Evolutionary conservation across 2,797 vertebrate species (phyloP).

Genomic region (Bradypodion ventrale): DNA sequence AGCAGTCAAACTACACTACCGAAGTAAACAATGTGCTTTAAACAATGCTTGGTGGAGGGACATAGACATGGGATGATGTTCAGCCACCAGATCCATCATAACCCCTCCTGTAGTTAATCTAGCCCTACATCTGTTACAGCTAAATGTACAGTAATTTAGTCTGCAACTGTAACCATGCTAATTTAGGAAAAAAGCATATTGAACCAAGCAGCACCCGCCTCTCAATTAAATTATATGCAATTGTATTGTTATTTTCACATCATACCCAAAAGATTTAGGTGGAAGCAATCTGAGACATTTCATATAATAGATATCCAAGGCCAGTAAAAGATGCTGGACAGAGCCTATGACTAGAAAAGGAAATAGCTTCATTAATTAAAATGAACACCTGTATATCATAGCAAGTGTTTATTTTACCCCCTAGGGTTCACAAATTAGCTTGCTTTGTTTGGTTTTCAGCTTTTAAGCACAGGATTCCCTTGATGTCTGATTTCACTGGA

Average conservation of each 20-base stretch:
- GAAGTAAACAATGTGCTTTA: not conserved
- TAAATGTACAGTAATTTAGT: not conserved
- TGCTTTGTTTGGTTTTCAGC: too few relatives aligned
- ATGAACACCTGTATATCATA: too few relatives aligned
- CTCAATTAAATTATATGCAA: not conserved
- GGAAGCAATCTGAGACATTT: not conserved
- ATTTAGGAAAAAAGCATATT: not conserved
- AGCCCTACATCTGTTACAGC: not conserved
- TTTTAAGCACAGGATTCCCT: too few relatives aligned
- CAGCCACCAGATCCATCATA: not conserved
- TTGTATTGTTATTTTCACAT: not conserved
- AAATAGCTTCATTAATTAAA: too few relatives aligned
- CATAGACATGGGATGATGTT: not conserved
- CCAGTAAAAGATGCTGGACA: too few relatives aligned
- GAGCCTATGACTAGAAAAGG: too few relatives aligned
- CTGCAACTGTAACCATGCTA: not conserved
- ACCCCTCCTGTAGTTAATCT: not conserved
- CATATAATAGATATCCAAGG: not conserved
- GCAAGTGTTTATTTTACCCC: too few relatives aligned
- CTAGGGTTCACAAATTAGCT: too few relatives aligned
- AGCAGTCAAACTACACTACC: constrained; percentile 8
- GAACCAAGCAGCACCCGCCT: not conserved
- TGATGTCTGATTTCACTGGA: too few relatives aligned
- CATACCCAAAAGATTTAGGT: not conserved
- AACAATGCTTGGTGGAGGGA: not conserved